Evolutionary conservation across 1,140 invertebrate genomes (phyloP), one percentile per base, ranked within the genome.

Genomic region (Brachionus asplanchnoidis): DNA sequence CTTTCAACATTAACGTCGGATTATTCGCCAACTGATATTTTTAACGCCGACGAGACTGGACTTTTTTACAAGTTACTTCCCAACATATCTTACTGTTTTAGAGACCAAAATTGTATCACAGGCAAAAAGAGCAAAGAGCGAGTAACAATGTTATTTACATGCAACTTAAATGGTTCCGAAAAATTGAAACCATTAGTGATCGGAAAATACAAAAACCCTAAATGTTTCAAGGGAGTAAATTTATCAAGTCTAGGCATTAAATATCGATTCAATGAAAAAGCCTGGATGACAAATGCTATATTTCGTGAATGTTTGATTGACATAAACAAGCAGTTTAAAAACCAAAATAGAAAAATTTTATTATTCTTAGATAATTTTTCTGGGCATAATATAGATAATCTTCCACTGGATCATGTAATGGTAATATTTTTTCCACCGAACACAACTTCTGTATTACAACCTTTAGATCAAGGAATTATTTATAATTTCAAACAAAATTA

Each of bases 11-110:
- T 88, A 32, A 44, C 86, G 28, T 65, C 85, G 46, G 85, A 87
- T 12, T 91, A 90, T 86, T 78, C 86, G 42, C 86, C 87, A 83
- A 85, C 88, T 73, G 87, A 91, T 85, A 87, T 91, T 75, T 91
- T 88, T 87, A 91, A 91, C 86, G 87, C 87, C 20, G 89, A 91
- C 86, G 90, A 91, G 87, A 90, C 88, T 50, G 89, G 89, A n/a
- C 86, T 91, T 2, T 91, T 91, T 88, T 91, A 87, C 85, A 88
- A 89, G 85, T 88, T 87, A 82, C 85, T 90, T 83, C 89, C 90
- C 44, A 87, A 90, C 73, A 88, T 88, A 87, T 89, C 89, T 11
- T 85, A 89, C 42, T 85, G 85, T 53, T 88, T 88, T 28, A 66
- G 90, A 90, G 87, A 85, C 85, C 66, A 86, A 90, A 85, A 84